Evolutionary conservation across 2,113 vertebrate species (phyloP).

Genomic region (Xyrauchen texanus): DNA sequence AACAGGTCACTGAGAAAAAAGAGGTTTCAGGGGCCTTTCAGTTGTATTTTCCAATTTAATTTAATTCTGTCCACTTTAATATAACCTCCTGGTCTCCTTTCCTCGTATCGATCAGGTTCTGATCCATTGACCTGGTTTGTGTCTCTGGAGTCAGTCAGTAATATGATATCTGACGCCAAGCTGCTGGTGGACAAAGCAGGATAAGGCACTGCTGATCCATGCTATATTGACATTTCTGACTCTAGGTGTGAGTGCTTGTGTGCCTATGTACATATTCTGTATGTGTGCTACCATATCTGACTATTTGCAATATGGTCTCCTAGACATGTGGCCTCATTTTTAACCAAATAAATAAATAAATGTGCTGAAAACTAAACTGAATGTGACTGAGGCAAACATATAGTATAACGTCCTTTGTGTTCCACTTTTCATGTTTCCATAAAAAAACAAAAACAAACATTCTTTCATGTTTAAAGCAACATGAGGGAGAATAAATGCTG

Average conservation of each 20-base stretch:
- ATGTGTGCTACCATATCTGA: conserved; percentile 17
- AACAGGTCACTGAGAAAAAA: conserved; percentile 21
- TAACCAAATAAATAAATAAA: too few species aligned
- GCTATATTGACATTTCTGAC: conserved; percentile 34
- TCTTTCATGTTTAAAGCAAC: too few species aligned
- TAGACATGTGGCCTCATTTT: too few species aligned
- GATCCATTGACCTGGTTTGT: conserved; percentile 25
- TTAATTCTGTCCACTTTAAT: conserved; percentile 45
- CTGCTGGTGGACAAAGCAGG: conserved; percentile 39
- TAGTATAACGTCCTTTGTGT: too few species aligned
- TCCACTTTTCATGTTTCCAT: too few species aligned
- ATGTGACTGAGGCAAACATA: too few species aligned
- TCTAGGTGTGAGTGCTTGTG: background rate
- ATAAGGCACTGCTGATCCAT: conserved; percentile 28
- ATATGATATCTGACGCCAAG: conserved; percentile 41
- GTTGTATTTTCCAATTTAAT: conserved; percentile 37
- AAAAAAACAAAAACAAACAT: too few species aligned
- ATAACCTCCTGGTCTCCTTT: conserved; percentile 41
- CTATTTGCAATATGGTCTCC: conserved; percentile 7
- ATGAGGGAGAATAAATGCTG: too few species aligned
- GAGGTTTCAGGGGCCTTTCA: conserved; percentile 9
- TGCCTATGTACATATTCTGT: background rate
- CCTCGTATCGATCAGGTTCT: conserved; percentile 34
- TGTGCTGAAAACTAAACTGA: too few species aligned
- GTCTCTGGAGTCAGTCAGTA: conserved; percentile 45